These are phyloP conservation scores for Sycophila texana DNA, from an alignment of 2,888 invertebrate genomes.

Conservation along the genomic window DNA sequence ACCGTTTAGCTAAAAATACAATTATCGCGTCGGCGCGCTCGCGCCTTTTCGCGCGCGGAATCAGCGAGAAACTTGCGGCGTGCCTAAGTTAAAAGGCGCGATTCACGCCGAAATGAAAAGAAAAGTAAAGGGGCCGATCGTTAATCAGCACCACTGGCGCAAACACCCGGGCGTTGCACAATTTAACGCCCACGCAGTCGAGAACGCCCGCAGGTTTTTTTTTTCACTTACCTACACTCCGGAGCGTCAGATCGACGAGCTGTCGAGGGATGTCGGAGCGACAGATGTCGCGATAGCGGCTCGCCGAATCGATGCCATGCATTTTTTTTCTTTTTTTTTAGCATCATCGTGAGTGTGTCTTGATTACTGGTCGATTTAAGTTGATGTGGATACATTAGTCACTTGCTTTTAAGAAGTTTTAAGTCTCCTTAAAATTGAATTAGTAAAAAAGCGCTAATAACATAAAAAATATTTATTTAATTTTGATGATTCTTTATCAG, in stretches of 20 bases:
- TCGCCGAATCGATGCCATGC: neutral
- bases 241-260: neutral
- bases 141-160: constrained; percentile 13
- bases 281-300: constrained; percentile 15
- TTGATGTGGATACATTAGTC: too few relatives aligned
- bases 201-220: neutral
- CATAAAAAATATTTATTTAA: too few relatives aligned
- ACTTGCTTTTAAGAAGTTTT: too few relatives aligned
- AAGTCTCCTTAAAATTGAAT: too few relatives aligned
- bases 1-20: neutral
- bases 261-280: neutral
- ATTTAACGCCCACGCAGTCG: constrained; percentile 2
- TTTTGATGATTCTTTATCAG: too few relatives aligned
- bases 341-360: neutral
- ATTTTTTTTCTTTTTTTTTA: neutral
- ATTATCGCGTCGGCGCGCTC: neutral
- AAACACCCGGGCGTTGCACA: constrained; percentile 7
- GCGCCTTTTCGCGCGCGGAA: neutral
- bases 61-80: neutral
- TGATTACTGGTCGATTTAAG: too few relatives aligned
- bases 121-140: neutral
- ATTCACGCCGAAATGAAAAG: neutral
- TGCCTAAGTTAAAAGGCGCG: neutral
- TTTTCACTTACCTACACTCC: too few relatives aligned
- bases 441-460: too few relatives aligned